phyloP scores from a whole-genome alignment of 2,797 vertebrate species.

The Poecilia gillii region DNA sequence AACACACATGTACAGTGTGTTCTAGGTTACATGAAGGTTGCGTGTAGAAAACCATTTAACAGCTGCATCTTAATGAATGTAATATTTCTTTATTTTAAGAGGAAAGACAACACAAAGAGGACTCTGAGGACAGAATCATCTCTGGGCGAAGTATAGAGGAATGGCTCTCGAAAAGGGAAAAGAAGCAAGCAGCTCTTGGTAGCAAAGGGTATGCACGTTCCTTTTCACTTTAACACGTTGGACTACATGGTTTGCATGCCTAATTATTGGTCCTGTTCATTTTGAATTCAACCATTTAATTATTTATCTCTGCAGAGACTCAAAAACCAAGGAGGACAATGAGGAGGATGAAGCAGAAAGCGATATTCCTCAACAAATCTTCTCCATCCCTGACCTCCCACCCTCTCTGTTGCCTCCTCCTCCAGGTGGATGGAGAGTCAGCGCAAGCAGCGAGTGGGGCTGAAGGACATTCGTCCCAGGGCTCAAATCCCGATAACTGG shows the following conservation, averaged over 20 bases:
- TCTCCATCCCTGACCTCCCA: slow-evolving; percentile 89
- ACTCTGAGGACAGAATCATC: slow-evolving; percentile 58
- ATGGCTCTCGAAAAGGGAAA: slow-evolving; percentile 91
- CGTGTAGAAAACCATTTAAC: not conserved
- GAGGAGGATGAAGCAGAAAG: slow-evolving; percentile 67
- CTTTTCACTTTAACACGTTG: slow-evolving; percentile 16
- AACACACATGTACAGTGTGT: not conserved
- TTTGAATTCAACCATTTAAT: slow-evolving; percentile 49
- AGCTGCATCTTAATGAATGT: slow-evolving; percentile 5
- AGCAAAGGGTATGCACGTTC: slow-evolving; percentile 82
- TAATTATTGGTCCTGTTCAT: slow-evolving; percentile 35
- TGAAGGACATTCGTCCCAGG: slow-evolving; percentile 67
- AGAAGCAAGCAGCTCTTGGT: slow-evolving; percentile 73
- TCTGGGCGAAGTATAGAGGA: slow-evolving; percentile 80
- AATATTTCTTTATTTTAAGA: slow-evolving; percentile 72
- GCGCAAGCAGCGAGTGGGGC: slow-evolving; percentile 86
- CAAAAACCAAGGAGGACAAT: slow-evolving; percentile 64
- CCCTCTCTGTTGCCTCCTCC: slow-evolving; percentile 89
- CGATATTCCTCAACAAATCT: slow-evolving; percentile 86
- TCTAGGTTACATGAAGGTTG: not conserved
- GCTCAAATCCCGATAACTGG: slow-evolving; percentile 11
- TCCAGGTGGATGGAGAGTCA: slow-evolving; percentile 80
- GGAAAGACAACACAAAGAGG: slow-evolving; percentile 81
- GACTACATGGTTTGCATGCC: slow-evolving; percentile 36
- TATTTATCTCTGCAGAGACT: slow-evolving; percentile 67